Base-by-base conservation (phyloP, 2,797 vertebrate species). In the Malurus leucopterus region DNA sequence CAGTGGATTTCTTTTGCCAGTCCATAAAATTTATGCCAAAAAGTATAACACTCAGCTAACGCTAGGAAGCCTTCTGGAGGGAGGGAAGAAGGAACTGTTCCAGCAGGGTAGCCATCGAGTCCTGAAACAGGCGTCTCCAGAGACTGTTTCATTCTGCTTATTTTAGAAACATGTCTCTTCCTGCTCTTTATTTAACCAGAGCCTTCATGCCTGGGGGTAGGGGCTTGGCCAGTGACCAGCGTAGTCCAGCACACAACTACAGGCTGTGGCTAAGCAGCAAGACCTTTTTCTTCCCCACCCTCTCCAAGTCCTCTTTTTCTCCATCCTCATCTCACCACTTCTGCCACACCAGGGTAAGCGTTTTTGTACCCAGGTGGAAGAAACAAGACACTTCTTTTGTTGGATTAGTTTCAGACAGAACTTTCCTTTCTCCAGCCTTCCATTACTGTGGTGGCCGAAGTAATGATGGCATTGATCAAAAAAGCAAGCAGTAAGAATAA, bases 111-210 rank as follows among this genome's bases (percentile, higher is more conserved):
- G 50, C 77, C 76, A 61, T 68, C 2, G 1, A 67, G 71, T 89
- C 84, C 74, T 79, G 80, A 54, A 88, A 43, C 23, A 4, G 44
- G 24, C 4, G 0, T 92, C 91, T 89, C 92, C 61, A 86, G 95
- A 70, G 93, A 78, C 80, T 86, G 10, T 86, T 91, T 82, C 26
- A 29, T 88, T 91, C 53, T 88, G 53, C 88, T 93, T 95, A 70
- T 88, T 95, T 94, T 94, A 94, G 92, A 81, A 94, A 76, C 8
- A 0, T 63, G 24, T 75, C 63, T 89, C 83, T 95, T 95, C 80
- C 92, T 91, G 93, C 71, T 75, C 53, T 47, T 73, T 86, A 65
- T 88, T 77, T 88, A 90, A 77, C 22, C 71, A 64, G 38, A 90
- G 57, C 41, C 19, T 23, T 61, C 57, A 36, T 86, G 78, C 36